Conservation (phyloP, 1,140 invertebrate genomes). For the Delia radicum region DNA sequence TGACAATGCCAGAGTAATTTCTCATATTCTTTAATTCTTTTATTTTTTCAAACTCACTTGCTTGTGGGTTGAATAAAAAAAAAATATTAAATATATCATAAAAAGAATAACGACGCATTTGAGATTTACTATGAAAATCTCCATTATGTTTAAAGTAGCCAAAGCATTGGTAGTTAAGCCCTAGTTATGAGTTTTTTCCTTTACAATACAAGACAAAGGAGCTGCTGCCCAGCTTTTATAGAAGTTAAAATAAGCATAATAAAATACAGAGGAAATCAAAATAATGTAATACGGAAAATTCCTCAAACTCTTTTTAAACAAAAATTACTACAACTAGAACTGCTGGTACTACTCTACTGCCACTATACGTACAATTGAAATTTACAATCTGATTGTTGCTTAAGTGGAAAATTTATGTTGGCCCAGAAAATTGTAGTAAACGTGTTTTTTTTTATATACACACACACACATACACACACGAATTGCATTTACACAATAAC, state of each 20-base stretch:
- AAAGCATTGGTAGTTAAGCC: not conserved
- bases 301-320: not conserved
- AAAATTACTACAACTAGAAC: not conserved
- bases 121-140: not conserved
- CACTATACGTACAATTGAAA: constrained; percentile 6
- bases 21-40: no score
- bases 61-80: no score
- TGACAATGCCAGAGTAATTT: no score
- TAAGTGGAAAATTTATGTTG: constrained; percentile 20
- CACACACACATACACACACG: not conserved
- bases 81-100: no score
- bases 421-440: not conserved
- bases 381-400: constrained; percentile 23
- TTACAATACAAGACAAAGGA: not conserved
- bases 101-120: not conserved
- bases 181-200: not conserved
- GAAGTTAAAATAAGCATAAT: not conserved
- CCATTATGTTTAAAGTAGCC: not conserved
- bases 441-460: no score
- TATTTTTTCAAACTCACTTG: no score
- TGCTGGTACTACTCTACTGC: no score
- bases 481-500: no score
- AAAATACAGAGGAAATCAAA: not conserved
- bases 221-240: no score
- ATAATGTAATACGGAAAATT: not conserved